Evolutionary conservation across 92 coral and sea anemone species (phyloP).

Genomic region (Virgularia gustaviana): DNA sequence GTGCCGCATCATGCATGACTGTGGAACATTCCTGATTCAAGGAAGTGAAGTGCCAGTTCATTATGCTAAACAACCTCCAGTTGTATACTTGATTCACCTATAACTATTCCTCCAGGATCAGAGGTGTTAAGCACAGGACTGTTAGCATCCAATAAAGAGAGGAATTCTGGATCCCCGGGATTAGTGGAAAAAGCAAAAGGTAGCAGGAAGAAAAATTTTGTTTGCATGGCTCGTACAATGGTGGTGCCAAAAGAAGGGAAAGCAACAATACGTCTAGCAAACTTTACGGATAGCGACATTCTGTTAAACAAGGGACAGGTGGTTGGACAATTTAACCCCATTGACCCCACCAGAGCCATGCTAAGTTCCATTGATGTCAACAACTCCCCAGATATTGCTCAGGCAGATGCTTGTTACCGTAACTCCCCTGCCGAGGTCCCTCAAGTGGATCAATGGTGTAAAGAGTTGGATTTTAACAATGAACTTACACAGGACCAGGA

Average conservation of each 20-base stretch:
- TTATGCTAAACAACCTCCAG: conserved; percentile 27
- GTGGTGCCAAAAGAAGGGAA: conserved; percentile 30
- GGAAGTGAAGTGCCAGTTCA: conserved; percentile 40
- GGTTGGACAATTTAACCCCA: conserved; percentile 49
- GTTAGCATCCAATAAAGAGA: conserved; percentile 3
- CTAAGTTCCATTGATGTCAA: conserved; percentile 32
- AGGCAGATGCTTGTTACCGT: not conserved
- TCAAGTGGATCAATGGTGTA: not conserved
- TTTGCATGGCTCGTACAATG: conserved; percentile 32
- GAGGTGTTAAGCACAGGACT: not conserved
- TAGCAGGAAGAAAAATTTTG: not conserved
- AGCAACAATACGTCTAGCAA: conserved; percentile 41
- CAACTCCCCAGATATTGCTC: not conserved
- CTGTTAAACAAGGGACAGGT: conserved; percentile 23
- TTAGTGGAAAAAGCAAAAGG: conserved; percentile 33
- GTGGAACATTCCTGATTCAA: conserved; percentile 29
- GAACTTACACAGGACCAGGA: conserved; percentile 46
- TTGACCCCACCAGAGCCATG: conserved; percentile 41
- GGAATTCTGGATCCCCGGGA: conserved; percentile 45
- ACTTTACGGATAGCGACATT: conserved; percentile 44
- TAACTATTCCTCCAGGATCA: not conserved
- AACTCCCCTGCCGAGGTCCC: not conserved
- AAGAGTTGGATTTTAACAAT: conserved; percentile 17
- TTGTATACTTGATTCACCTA: conserved; percentile 27
- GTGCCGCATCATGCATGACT: conserved; percentile 41